These are phyloP conservation scores for Lamproptera curius DNA, from an alignment of 2,888 invertebrate genomes.

Conservation along the genomic window DNA sequence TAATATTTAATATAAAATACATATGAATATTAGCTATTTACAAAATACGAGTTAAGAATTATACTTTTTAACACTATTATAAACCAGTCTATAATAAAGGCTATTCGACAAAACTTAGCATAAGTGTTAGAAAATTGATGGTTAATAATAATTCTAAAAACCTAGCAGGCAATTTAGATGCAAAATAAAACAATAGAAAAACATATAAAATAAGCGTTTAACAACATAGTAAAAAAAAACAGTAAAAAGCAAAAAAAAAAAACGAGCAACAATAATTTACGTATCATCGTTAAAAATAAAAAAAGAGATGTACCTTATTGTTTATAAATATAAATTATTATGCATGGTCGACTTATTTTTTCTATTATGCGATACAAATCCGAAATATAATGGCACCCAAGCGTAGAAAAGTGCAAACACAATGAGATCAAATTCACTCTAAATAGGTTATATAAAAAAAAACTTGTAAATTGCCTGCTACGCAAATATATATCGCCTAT, in stretches of 20 bases:
- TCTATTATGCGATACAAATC: constrained; percentile 57
- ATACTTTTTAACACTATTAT: constrained; percentile 72
- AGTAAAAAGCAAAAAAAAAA: constrained; percentile 26
- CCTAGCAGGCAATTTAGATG: constrained; percentile 68
- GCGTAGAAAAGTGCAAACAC: constrained; percentile 52
- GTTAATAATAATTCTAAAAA: constrained; percentile 47
- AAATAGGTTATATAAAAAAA: constrained; percentile 30
- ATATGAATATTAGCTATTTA: constrained; percentile 77
- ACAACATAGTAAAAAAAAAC: constrained; percentile 22
- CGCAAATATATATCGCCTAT: constrained; percentile 39
- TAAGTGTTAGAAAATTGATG: constrained; percentile 68
- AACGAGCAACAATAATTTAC: constrained; percentile 28
- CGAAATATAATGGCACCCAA: constrained; percentile 66
- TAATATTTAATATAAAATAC: constrained; percentile 75
- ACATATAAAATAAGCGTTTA: constrained; percentile 23
- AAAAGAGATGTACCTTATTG: constrained; percentile 31
- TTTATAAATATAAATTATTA: constrained; percentile 51
- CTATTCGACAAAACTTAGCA: constrained; percentile 74
- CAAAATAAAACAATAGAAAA: constrained; percentile 27
- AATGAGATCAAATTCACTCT: constrained; percentile 68
- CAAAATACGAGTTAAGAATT: constrained; percentile 76
- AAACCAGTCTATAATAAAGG: constrained; percentile 78
- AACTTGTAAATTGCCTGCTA: constrained; percentile 63
- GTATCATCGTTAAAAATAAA: constrained; percentile 25
- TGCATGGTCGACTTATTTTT: constrained; percentile 40